Evolutionary conservation across 2,888 invertebrate species (phyloP), one percentile per base, ranked within the genome.

Genomic region (Drosophila picticornis): DNA sequence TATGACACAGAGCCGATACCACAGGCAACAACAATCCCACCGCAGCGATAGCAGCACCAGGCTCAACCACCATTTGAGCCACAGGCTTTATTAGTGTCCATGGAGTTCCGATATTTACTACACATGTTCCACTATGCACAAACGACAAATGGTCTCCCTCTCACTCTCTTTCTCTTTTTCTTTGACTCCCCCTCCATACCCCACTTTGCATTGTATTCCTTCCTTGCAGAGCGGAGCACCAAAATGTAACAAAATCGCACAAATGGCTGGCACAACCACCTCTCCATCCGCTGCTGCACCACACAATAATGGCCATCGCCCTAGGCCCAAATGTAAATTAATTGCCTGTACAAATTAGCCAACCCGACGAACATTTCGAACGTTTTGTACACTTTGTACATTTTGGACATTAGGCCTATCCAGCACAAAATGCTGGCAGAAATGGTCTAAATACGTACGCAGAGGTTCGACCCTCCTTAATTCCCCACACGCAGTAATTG

Each of bases 311-410:
- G 55, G 36, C 48, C 53, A 31, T 29, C 55, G 27, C 40, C 55
- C 56, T 36, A 64, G 52, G 46, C 64, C 52, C 65, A 76, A 87
- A 87, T 84, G 84, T 86, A 89, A 85, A 85, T 89, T 85, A 85
- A 85, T 85, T 85, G 84, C 84, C 84, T 77, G 89, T 81, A 74
- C 84, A 89, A 85, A 85, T 85, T 85, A 85, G 84, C 77, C 89
- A 74, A 71, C 69, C 73, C 73, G 67, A 63, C 64, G 80, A 65
- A 72, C 79, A 79, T 74, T 74, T 80, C 46, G 83, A 70, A 70
- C 72, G 73, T 67, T 70, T 48, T 29, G 67, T 51, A 70, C 73
- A 46, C 22, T 46, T 40, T n/a, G 40, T n/a, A 40, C 36, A 65
- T 60, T 65, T 74, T 52, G 50, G 75, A 72, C 77, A 83, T 77